Evolutionary conservation across 2,113 vertebrate species (phyloP), one percentile per base, ranked within the genome.

Genomic region (Zosterops hypoxanthus): DNA sequence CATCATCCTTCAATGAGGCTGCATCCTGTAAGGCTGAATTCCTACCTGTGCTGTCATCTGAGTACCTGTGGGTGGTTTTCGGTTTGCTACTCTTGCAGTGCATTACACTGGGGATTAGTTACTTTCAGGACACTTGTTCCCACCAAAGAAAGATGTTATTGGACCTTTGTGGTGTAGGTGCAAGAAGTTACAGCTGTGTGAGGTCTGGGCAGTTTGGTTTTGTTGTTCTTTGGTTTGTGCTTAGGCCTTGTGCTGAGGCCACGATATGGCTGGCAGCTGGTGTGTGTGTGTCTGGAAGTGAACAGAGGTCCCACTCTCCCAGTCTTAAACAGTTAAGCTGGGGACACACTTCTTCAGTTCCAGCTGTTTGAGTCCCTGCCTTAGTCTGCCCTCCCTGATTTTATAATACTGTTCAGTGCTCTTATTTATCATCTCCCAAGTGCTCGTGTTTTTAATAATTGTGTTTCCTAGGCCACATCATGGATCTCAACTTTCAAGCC

Each of bases 101-200:
- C 36, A 24, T 92, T 88, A 31, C 8, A 18, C 8, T 49, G 2
- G 75, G 57, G 18, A 41, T 81, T 84, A 49, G 36, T 86, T 59
- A 42, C 28, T 56, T 22, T 13, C 33, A 75, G 69, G 84, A 88
- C 23, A 25, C 31, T 52, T 65, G 24, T 73, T 94, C 71, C 50
- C 85, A 9, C 16, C 5, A 6, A 47, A 55, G 33, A 68, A 52
- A 78, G 61, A 28, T 41, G 31, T 52, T 73, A 24, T 17, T 56
- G 21, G 47, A 80, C n/a, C 26, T 83, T 44, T 89, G 46, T 49
- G 39, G 24, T 64, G 81, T 93, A 56, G 69, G 77, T 91, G 41
- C 80, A 88, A 68, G 55, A 65, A 91, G 41, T 26, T 82, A 14
- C 85, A 91, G 52, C 47, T 86, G 24, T 33, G 50, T 86, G 56